A percentile compares a stretch with the other conserved stretches of the same genome.
These are phyloP conservation scores for Loripinus fragilis DNA, from an alignment of 2,888 invertebrate genomes.

Conservation along the genomic window DNA sequence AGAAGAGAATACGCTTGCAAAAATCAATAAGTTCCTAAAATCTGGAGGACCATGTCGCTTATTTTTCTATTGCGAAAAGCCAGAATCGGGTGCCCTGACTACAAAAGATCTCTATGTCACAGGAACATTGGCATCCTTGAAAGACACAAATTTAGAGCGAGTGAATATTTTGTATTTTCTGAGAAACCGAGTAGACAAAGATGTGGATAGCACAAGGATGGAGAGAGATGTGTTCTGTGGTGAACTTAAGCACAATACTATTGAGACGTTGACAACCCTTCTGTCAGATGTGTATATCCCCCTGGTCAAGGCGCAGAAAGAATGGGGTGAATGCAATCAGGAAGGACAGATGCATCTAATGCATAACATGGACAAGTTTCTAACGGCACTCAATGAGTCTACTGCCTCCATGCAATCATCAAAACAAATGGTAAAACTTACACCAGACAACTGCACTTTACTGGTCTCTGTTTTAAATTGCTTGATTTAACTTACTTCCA, in stretches of 20 bases:
- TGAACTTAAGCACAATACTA: constrained; percentile 81
- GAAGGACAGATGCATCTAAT: constrained; percentile 79
- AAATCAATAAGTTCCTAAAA: constrained; percentile 80
- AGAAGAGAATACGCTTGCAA: constrained; percentile 77
- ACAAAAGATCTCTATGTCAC: constrained; percentile 77
- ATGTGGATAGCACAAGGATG: constrained; percentile 80
- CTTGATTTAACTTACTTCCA: too few species aligned
- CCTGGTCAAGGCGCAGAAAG: constrained; percentile 79
- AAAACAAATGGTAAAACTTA: constrained; percentile 81
- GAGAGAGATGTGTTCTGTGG: constrained; percentile 82
- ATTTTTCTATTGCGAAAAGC: constrained; percentile 81
- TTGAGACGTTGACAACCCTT: constrained; percentile 79
- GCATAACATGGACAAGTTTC: constrained; percentile 80
- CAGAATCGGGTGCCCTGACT: constrained; percentile 73
- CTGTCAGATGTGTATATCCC: constrained; percentile 82
- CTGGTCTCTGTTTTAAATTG: too few species aligned
- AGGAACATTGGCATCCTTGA: constrained; percentile 78
- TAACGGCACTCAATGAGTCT: constrained; percentile 78
- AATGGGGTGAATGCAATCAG: constrained; percentile 81
- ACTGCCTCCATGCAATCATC: constrained; percentile 77
- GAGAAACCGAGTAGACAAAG: constrained; percentile 77
- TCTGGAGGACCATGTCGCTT: constrained; percentile 80
- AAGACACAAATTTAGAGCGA: constrained; percentile 77
- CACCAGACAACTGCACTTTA: too few species aligned
- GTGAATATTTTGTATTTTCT: constrained; percentile 81